A percentile compares a stretch with the other conserved stretches of the same genome.
Conservation (phyloP, 2,888 invertebrate species). For the Troides aeacus region DNA sequence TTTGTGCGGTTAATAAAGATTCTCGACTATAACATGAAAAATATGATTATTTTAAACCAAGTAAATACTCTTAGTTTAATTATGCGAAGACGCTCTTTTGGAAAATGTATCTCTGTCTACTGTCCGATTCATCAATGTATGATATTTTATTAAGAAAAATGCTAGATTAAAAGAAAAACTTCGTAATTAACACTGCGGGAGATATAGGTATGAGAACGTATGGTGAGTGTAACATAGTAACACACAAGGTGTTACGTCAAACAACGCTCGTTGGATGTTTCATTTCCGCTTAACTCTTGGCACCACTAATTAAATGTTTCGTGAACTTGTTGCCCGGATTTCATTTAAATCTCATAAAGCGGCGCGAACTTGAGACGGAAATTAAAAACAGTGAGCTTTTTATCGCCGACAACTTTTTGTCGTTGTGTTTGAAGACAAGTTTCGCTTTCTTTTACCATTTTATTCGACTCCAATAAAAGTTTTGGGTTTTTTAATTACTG, state of each 20-base stretch:
- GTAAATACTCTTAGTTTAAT: not conserved
- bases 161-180: conserved; percentile 6
- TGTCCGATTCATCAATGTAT: not conserved
- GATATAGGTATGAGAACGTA: conserved; percentile 32
- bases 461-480: conserved; percentile 39
- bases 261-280: conserved; percentile 50
- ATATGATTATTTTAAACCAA: not conserved
- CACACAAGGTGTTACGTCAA: conserved; percentile 46
- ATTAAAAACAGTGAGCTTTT: conserved; percentile 62
- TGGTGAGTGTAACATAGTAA: conserved; percentile 39
- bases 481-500: conserved; percentile 16
- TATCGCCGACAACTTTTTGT: conserved; percentile 57
- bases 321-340: conserved; percentile 61
- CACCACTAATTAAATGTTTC: conserved; percentile 67
- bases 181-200: not conserved
- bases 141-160: not conserved
- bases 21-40: not conserved
- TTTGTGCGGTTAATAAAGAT: not conserved
- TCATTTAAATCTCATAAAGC: conserved; percentile 62
- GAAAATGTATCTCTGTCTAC: not conserved
- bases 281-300: conserved; percentile 56
- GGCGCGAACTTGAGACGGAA: conserved; percentile 54
- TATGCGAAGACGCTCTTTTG: not conserved
- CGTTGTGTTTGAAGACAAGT: conserved; percentile 40
- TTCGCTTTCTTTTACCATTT: conserved; percentile 43